phyloP scores from a whole-genome alignment of 2,113 vertebrate species.

The Oryzias javanicus region DNA sequence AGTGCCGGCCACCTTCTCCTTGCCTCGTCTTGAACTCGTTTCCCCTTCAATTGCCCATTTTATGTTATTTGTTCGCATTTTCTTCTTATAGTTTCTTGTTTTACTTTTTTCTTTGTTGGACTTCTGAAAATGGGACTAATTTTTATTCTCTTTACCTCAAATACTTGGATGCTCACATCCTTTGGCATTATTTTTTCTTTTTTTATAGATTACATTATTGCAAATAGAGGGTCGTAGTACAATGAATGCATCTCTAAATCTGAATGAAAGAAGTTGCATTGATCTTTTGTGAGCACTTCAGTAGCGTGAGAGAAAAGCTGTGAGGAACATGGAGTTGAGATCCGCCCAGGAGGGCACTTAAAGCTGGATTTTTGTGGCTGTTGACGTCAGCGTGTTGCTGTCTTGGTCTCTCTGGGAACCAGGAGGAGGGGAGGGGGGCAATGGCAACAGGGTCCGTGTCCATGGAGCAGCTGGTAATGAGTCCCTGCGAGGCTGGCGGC shows the following conservation, averaged over 20 bases:
- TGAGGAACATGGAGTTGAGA: not conserved
- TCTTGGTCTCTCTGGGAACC: slow-evolving; percentile 42
- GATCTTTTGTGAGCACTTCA: too few species aligned
- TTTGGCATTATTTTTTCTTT: not conserved
- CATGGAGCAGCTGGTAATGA: slow-evolving; percentile 59
- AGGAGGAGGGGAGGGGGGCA: slow-evolving; percentile 33
- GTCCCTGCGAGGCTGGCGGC: slow-evolving; percentile 54
- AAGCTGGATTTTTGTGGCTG: slow-evolving; percentile 16
- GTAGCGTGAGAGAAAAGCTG: too few species aligned
- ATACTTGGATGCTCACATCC: not conserved
- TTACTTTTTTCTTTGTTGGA: slow-evolving; percentile 1
- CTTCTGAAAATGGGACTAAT: slow-evolving; percentile 4
- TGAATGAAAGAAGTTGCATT: too few species aligned
- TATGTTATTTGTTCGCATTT: not conserved
- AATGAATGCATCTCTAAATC: too few species aligned
- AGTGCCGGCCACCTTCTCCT: slow-evolving; percentile 17
- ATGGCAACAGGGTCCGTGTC: slow-evolving; percentile 51
- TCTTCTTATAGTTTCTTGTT: slow-evolving; percentile 1
- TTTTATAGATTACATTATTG: not conserved
- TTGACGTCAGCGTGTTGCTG: slow-evolving; percentile 4
- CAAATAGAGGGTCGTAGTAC: too few species aligned
- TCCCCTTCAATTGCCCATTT: slow-evolving; percentile 12
- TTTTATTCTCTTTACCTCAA: slow-evolving; percentile 9
- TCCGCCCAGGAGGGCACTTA: slow-evolving; percentile 19
- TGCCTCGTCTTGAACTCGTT: slow-evolving; percentile 6